Evolutionary conservation across 2,888 invertebrate species (phyloP).

Genomic region (Metacarcinus magister): DNA sequence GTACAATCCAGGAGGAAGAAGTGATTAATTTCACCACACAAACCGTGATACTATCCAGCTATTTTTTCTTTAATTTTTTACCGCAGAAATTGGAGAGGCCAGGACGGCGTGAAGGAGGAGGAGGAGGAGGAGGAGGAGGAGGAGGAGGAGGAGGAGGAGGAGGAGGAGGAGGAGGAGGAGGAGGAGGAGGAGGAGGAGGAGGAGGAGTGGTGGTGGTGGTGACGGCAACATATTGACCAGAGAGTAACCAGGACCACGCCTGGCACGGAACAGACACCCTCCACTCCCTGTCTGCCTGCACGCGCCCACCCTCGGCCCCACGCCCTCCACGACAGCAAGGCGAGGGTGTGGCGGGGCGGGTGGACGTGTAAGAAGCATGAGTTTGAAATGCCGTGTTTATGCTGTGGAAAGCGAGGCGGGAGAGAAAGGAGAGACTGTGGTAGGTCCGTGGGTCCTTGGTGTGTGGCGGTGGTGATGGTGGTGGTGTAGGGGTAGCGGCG

Average conservation of each 20-base stretch:
- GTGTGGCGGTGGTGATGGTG: constrained; percentile 19
- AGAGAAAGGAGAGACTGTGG: not conserved
- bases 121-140: constrained; percentile 44
- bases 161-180: constrained; percentile 58
- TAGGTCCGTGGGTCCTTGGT: constrained; percentile 9
- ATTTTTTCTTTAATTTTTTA: not conserved
- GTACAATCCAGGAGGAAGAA: not conserved
- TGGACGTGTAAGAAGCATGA: not conserved
- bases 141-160: constrained; percentile 49
- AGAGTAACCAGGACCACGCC: constrained; percentile 35
- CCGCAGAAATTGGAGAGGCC: not conserved
- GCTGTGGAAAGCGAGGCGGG: not conserved
- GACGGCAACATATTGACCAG: constrained; percentile 42
- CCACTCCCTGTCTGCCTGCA: not conserved
- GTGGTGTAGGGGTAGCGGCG: not conserved
- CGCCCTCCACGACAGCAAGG: not conserved
- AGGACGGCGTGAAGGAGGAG: constrained; percentile 17
- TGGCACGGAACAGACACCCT: constrained; percentile 1
- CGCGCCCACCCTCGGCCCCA: constrained; percentile 14
- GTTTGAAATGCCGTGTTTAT: not conserved
- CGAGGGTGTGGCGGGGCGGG: not conserved
- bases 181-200: constrained; percentile 40
- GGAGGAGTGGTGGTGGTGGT: not conserved
- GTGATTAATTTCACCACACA: not conserved
- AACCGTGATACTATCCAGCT: not conserved